Base-by-base conservation (phyloP, 2,888 invertebrate species). In the Eucera pruinosa region DNA sequence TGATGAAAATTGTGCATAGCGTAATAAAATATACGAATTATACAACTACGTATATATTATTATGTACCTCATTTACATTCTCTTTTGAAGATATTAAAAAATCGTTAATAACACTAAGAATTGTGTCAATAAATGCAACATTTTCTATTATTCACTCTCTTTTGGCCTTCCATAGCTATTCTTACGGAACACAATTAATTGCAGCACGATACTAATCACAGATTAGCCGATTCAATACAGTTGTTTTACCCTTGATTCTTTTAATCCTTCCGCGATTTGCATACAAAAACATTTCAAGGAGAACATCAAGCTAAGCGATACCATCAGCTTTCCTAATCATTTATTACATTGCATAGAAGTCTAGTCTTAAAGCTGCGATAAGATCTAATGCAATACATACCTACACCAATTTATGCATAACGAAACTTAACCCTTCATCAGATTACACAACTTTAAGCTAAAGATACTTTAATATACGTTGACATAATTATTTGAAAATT, bases 191-290 rank as follows among this genome's bases (percentile, higher is more conserved):
- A 41, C 13, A 25, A 15, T 64, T 20, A 48, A 48, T 39, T 2
- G 18, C 15, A 18, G 20, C 18, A 13, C 20, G 55, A 65, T 2
- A 45, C 20, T 39, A 54, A 69, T 54, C 54, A 7, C n/a, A n/a
- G 54, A 47, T 62, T 54, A 45, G 33, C 18, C 13, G 13, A 61
- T 67, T n/a, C 30, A n/a, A 27, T 18, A 27, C 20, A 20, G 7
- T 30, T 30, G 20, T 61, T 15, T n/a, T 15, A 33, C 27, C n/a
- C 18, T 30, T 13, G 41, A 23, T 54, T 27, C 4, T n/a, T 13
- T 11, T 33, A 2, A 33, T 54, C 15, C 43, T 11, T n/a, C 5
- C 13, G 0, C n/a, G 11, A 47, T 70, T 27, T 55, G 45, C 45
- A 47, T 47, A 13, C n/a, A 30, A 39, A 20, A 67, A 2, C 6